Conservation (phyloP, 2,113 vertebrate genomes). For the Corapipo altera region DNA sequence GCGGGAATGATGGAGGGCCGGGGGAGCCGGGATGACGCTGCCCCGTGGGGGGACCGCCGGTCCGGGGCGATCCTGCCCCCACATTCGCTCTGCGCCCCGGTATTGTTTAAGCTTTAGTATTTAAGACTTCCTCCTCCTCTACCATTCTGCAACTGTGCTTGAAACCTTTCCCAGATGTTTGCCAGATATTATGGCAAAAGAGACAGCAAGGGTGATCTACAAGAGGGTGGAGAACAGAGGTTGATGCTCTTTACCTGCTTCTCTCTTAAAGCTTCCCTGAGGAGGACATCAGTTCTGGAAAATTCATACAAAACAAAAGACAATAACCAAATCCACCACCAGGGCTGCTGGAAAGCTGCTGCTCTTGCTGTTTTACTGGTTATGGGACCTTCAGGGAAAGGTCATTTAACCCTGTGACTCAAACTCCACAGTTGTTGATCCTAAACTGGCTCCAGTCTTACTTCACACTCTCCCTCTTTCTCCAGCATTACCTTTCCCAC, state of each 20-base stretch:
- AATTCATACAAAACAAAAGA: neutral
- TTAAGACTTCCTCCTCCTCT: neutral
- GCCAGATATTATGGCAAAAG: neutral
- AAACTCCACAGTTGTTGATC: accelerated
- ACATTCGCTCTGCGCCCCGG: neutral
- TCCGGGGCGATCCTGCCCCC: neutral
- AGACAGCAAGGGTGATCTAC: neutral
- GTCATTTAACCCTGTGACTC: neutral
- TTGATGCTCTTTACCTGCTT: neutral
- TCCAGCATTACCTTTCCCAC: neutral
- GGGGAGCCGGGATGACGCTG: neutral
- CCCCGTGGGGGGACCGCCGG: neutral
- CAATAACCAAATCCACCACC: neutral
- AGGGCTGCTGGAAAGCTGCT: neutral
- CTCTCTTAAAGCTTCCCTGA: neutral
- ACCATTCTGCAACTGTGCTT: neutral
- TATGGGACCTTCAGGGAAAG: neutral
- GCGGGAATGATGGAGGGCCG: neutral
- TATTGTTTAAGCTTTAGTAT: neutral
- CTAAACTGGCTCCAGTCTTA: neutral
- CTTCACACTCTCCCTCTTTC: neutral
- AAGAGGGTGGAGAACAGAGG: neutral
- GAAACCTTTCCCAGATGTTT: neutral
- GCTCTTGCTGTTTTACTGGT: neutral
- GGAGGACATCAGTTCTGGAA: neutral